Evolutionary conservation across 2,888 invertebrate genomes (phyloP).

Genomic region (Phrixothrix hirtus): DNA sequence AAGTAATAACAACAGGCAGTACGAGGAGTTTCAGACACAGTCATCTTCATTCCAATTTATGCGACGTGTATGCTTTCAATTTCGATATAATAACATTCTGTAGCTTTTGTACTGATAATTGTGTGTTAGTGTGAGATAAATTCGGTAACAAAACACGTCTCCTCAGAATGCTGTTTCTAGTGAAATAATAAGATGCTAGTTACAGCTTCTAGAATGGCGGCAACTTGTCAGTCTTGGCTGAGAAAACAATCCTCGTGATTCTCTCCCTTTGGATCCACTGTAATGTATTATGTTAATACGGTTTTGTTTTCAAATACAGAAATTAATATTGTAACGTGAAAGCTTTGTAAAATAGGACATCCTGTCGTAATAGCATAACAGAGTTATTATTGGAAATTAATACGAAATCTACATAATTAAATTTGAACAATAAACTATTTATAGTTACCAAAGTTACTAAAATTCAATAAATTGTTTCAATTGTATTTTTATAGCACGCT

Average conservation of each 20-base stretch:
- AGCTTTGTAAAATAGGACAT: slow-evolving; percentile 9
- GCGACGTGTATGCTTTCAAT: slow-evolving; percentile 47
- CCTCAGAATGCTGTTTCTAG: slow-evolving; percentile 45
- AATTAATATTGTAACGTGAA: slow-evolving; percentile 21
- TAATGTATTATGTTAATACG: slow-evolving; percentile 39
- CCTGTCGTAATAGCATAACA: slow-evolving; percentile 13
- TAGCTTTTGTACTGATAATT: slow-evolving; percentile 52
- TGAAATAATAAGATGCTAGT: slow-evolving; percentile 43
- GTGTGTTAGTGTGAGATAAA: slow-evolving; percentile 53
- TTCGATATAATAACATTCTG: slow-evolving; percentile 51
- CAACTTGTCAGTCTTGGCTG: slow-evolving; percentile 51
- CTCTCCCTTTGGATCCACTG: slow-evolving; percentile 36
- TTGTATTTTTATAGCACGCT: no score
- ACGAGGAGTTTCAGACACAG: slow-evolving; percentile 46
- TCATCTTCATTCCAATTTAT: slow-evolving; percentile 45
- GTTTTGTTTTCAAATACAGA: slow-evolving; percentile 31
- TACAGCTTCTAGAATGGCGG: slow-evolving; percentile 43
- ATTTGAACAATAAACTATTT: no score
- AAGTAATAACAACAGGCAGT: slow-evolving; percentile 39
- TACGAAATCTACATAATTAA: no score
- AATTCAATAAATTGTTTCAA: no score
- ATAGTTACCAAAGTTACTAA: no score
- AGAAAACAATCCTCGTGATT: slow-evolving; percentile 47
- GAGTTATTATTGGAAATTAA: not conserved
- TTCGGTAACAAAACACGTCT: slow-evolving; percentile 50